Conservation (phyloP, 1,140 invertebrate genomes). For the Gerris buenoi region DNA sequence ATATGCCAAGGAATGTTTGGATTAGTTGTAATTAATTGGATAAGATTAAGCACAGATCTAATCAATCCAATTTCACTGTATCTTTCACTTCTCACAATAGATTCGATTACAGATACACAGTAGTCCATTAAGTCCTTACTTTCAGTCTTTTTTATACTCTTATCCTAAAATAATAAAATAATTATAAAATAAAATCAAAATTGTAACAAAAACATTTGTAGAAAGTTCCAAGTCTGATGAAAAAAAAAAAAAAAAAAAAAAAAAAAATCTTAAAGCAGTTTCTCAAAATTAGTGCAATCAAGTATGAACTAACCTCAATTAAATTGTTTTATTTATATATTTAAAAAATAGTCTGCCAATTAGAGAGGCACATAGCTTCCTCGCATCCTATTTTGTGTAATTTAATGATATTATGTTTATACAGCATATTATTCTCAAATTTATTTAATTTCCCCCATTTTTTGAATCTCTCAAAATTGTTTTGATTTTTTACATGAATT, state of each 20-base stretch:
- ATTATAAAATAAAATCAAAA: neutral
- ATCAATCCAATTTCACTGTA: neutral
- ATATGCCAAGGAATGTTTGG: neutral
- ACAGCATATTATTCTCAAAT: too few species aligned
- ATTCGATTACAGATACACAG: neutral
- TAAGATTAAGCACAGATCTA: neutral
- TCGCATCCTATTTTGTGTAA: too few species aligned
- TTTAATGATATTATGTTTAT: too few species aligned
- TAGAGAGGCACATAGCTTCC: too few species aligned
- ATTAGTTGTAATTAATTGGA: neutral
- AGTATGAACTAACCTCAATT: neutral
- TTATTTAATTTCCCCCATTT: too few species aligned
- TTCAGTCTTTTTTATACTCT: neutral
- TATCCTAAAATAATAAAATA: neutral
- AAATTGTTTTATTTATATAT: too few species aligned
- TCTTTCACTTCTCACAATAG: neutral
- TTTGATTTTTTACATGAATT: too few species aligned
- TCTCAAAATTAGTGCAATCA: neutral
- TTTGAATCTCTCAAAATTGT: too few species aligned
- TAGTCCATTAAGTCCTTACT: neutral
- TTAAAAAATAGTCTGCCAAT: too few species aligned
- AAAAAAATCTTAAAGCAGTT: neutral
- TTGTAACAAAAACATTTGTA: neutral
- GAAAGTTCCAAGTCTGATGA: neutral
- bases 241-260: neutral